A percentile compares a stretch with the other conserved stretches of the same genome.
Evolutionary conservation across 2,113 vertebrate species (phyloP).

Genomic region (Hippocampus comes): DNA sequence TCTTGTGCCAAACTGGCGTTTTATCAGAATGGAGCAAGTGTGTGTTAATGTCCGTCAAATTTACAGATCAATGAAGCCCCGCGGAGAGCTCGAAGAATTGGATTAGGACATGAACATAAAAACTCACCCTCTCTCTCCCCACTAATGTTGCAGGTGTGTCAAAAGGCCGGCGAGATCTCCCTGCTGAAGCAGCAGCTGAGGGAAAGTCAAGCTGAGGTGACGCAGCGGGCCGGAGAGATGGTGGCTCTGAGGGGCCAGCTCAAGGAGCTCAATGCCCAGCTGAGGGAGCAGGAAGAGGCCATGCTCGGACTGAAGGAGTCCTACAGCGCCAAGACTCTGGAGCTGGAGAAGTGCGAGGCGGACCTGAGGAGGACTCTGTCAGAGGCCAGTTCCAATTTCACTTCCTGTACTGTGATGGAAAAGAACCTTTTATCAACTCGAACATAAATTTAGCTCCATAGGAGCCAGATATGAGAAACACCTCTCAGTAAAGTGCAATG

Average conservation of each 20-base stretch:
- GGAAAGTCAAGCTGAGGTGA: slow-evolving; percentile 91
- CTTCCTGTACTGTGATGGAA: background rate
- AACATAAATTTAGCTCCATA: background rate
- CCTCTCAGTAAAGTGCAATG: background rate
- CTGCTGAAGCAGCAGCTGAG: slow-evolving; percentile 95
- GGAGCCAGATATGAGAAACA: background rate
- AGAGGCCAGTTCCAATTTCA: slow-evolving; percentile 65
- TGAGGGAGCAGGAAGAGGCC: slow-evolving; percentile 89
- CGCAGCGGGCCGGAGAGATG: slow-evolving; percentile 93
- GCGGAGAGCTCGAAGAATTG: background rate
- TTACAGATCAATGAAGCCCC: background rate
- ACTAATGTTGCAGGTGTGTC: slow-evolving; percentile 83
- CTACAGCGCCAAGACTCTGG: slow-evolving; percentile 86
- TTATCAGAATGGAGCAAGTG: background rate
- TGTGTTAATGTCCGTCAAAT: slow-evolving; percentile 5
- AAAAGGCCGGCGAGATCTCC: slow-evolving; percentile 96
- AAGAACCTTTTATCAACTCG: background rate
- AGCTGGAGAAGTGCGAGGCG: slow-evolving; percentile 85
- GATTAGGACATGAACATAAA: background rate
- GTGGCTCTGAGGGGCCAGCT: slow-evolving; percentile 91
- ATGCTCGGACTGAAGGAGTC: slow-evolving; percentile 92
- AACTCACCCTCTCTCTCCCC: background rate
- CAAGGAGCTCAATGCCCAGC: slow-evolving; percentile 88
- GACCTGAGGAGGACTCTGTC: slow-evolving; percentile 81
- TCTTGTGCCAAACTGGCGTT: background rate